Percentiles rank a stretch among this genome's conserved stretches.
phyloP scores from a whole-genome alignment of 2,113 vertebrate species.

The Pyrgilauda ruficollis region DNA sequence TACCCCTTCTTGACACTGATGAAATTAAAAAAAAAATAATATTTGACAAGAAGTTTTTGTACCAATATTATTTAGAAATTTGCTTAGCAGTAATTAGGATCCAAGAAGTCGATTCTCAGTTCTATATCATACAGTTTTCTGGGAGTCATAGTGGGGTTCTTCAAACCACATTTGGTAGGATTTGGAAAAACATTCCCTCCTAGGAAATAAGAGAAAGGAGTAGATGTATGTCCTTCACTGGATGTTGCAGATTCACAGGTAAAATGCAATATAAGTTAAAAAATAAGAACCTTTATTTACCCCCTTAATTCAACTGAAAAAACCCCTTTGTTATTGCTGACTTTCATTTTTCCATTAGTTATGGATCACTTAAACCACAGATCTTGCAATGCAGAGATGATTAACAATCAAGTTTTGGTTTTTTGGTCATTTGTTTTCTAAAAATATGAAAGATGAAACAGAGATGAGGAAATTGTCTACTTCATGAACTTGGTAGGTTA shows the following conservation, averaged over 20 bases:
- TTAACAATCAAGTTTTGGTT: background rate
- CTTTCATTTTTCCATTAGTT: background rate
- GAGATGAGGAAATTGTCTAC: background rate
- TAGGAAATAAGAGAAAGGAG: background rate
- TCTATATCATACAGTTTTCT: background rate
- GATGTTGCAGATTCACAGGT: background rate
- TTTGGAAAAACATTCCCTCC: background rate
- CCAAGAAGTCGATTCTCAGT: background rate
- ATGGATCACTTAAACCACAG: background rate
- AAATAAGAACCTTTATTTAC: background rate
- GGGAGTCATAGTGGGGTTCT: background rate
- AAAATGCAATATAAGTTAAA: background rate
- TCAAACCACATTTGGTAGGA: background rate
- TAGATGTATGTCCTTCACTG: background rate
- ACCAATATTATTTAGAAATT: background rate
- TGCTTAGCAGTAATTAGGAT: background rate
- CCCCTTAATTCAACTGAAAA: background rate
- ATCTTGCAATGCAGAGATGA: background rate
- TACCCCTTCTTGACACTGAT: background rate
- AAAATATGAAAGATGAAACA: background rate
- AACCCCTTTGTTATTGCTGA: background rate
- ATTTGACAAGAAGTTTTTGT: background rate
- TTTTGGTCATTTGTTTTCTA: background rate
- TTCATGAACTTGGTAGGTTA: background rate
- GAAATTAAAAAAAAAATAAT: background rate